These are phyloP conservation scores for Tangara arthus DNA, from an alignment of 2,797 vertebrate species.

Conservation along the genomic window DNA sequence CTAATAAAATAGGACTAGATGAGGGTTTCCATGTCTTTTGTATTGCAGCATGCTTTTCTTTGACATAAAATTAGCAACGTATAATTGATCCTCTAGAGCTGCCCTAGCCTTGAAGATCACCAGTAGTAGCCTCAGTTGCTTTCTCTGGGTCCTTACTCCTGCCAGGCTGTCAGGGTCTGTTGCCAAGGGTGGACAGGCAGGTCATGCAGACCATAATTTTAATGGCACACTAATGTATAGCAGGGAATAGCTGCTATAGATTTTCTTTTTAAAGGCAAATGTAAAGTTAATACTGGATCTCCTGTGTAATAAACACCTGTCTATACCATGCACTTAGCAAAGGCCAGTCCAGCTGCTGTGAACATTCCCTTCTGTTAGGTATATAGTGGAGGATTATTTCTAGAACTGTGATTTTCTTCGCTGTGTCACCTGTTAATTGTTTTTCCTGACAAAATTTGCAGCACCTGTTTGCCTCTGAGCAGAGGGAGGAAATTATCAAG, in stretches of 20 bases:
- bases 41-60: neutral
- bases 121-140: neutral
- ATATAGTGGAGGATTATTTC: neutral
- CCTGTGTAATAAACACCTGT: neutral
- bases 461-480: slow-evolving; percentile 97
- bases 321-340: neutral
- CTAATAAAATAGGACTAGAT: neutral
- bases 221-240: neutral
- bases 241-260: neutral
- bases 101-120: neutral
- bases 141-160: neutral
- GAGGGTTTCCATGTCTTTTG: neutral
- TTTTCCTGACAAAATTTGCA: slow-evolving; percentile 66
- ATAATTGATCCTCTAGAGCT: neutral
- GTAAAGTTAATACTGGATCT: neutral
- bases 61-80: neutral
- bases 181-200: neutral
- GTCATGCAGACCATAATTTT: neutral
- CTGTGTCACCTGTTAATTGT: neutral
- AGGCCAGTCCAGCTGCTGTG: neutral
- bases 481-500: slow-evolving; percentile 95
- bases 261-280: neutral
- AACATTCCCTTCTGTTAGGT: neutral
- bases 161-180: neutral
- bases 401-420: neutral